phyloP scores from a whole-genome alignment of 2,797 vertebrate species.

The Odontamblyopus lacepedii region DNA sequence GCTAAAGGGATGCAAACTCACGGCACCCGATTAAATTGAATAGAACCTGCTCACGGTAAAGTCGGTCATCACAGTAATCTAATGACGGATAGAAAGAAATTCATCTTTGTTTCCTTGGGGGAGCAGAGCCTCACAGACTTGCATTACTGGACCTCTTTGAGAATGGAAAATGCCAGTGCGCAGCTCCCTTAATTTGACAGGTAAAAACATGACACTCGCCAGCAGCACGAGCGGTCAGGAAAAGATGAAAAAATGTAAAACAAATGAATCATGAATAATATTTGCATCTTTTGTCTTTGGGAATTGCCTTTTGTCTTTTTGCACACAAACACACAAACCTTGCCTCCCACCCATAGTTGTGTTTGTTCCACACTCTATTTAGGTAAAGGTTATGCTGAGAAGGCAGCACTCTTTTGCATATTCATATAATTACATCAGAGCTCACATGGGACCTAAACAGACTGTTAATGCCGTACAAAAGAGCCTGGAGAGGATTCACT shows the following conservation, averaged over 20 bases:
- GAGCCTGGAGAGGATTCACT: not conserved
- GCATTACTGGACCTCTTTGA: slow-evolving; percentile 38
- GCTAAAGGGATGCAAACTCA: slow-evolving; percentile 40
- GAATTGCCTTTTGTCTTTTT: slow-evolving; percentile 26
- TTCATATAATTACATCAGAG: slow-evolving; percentile 23
- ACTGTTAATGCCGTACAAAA: slow-evolving; percentile 19
- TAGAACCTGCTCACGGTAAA: slow-evolving; percentile 41
- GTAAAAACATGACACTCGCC: slow-evolving; percentile 42
- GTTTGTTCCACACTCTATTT: slow-evolving; percentile 41
- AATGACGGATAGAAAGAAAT: slow-evolving; percentile 57
- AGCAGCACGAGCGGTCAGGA: slow-evolving; percentile 4
- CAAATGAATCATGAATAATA: slow-evolving; percentile 36
- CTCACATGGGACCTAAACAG: slow-evolving; percentile 27
- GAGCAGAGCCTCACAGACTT: slow-evolving; percentile 55
- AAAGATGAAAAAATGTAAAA: slow-evolving; percentile 19
- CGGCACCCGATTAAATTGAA: slow-evolving; percentile 40
- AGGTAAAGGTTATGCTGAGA: slow-evolving; percentile 41
- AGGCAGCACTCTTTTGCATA: slow-evolving; percentile 17
- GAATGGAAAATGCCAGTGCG: slow-evolving; percentile 15
- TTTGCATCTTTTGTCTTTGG: slow-evolving; percentile 42
- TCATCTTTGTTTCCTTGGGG: slow-evolving; percentile 50
- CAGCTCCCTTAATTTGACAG: slow-evolving; percentile 15
- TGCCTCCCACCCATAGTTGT: slow-evolving; percentile 19
- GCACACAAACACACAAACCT: slow-evolving; percentile 27
- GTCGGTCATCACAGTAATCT: slow-evolving; percentile 57